These are phyloP conservation scores for Barbus barbus DNA, from an alignment of 2,113 vertebrate genomes.

Conservation along the genomic window DNA sequence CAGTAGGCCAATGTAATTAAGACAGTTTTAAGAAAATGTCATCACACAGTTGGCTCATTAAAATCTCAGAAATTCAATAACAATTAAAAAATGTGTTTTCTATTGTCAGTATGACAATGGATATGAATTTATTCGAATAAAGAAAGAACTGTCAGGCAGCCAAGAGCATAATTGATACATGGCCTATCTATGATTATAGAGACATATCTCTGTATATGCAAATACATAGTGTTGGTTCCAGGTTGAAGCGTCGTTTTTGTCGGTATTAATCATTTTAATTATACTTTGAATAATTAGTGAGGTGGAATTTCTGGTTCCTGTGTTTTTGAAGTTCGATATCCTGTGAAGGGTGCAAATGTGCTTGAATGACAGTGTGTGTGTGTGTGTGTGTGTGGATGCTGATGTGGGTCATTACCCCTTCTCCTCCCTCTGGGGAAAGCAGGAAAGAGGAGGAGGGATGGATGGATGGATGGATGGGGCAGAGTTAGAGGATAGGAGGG, in stretches of 20 bases:
- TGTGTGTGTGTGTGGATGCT: constrained; percentile 60
- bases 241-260: background rate
- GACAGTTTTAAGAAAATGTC: background rate
- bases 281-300: constrained; percentile 27
- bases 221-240: background rate
- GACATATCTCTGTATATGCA: background rate
- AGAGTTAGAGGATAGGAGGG: constrained; percentile 35
- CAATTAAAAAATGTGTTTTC: background rate
- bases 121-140: background rate
- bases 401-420: constrained; percentile 80
- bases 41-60: background rate
- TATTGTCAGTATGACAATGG: background rate
- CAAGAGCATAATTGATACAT: background rate
- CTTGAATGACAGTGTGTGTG: constrained; percentile 57
- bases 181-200: background rate
- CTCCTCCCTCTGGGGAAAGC: constrained; percentile 66
- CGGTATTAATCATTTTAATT: constrained; percentile 7
- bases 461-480: constrained; percentile 56
- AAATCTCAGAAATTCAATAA: background rate
- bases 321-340: constrained; percentile 67
- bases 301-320: constrained; percentile 69
- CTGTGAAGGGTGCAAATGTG: constrained; percentile 68
- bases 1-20: background rate
- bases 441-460: constrained; percentile 66
- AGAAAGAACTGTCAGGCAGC: background rate